These are phyloP conservation scores for Watersipora subatra DNA, from an alignment of 1,140 invertebrate species.

Conservation along the genomic window DNA sequence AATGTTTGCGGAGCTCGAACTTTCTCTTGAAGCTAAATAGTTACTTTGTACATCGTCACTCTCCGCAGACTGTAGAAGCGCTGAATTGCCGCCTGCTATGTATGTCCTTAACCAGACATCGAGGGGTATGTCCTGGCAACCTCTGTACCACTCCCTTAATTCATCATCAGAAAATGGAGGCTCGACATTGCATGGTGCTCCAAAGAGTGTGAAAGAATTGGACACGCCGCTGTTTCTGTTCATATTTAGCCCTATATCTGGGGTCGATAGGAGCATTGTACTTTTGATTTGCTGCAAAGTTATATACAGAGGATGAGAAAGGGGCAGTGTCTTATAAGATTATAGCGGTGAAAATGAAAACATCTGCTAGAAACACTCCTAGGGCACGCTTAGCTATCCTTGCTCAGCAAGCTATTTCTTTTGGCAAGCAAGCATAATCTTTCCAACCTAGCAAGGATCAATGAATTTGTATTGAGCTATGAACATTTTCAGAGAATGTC, in stretches of 20 bases:
- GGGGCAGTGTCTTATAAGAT: background rate
- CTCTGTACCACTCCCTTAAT: constrained; percentile 37
- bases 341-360: background rate
- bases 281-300: constrained; percentile 25
- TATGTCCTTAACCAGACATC: constrained; percentile 17
- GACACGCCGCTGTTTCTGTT: constrained; percentile 15
- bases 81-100: too few species aligned
- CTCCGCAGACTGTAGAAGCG: too few species aligned
- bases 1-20: too few species aligned
- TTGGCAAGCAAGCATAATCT: too few species aligned
- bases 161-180: constrained; percentile 39
- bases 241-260: constrained; percentile 18
- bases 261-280: constrained; percentile 29
- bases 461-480: too few species aligned
- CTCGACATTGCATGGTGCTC: constrained; percentile 42
- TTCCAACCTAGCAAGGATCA: too few species aligned
- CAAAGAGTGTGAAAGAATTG: constrained; percentile 35
- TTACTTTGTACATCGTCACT: too few species aligned
- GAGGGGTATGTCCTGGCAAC: constrained; percentile 44
- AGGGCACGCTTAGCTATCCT: too few species aligned
- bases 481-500: too few species aligned
- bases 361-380: too few species aligned
- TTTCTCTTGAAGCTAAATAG: too few species aligned
- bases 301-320: background rate
- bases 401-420: too few species aligned